Evolutionary conservation across 1,140 invertebrate species (phyloP), one percentile per base, ranked within the genome.

Genomic region (Epicauta chinensis): DNA sequence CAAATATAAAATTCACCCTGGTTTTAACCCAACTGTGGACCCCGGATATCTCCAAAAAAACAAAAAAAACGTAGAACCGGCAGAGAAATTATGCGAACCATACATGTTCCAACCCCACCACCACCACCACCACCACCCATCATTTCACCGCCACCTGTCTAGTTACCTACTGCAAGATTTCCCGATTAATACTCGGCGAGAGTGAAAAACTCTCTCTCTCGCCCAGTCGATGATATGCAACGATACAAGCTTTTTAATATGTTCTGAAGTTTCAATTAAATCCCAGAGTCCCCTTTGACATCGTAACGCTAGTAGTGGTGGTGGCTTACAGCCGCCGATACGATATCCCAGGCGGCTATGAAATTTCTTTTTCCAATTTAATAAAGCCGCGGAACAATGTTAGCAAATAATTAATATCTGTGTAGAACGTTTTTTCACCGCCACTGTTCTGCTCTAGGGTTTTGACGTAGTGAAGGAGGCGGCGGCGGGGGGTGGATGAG

Each of bases 1-100:
- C 62, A 61, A 62, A 64, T 64, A 62, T 64, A 62, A 64, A 64
- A 64, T 61, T 64, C 62, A 53, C 55, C 56, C 55, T 23, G 23
- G 23, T 23, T 23, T 23, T 23, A 23, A 40, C n/a, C 15, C 14
- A 13, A 10, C 15, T 12, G 3, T 30, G 41, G 17, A 16, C 16
- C 16, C 10, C 41, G 15, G 12, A 30, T 43, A 30, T 43, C 41
- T 30, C 15, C 40, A 23, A 16, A 7, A 23, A 23, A 23, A 23
- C 17, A 23, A 23, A 23, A 23, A 23, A 23, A 23, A 23, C 3
- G 7, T 23, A 23, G 17, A n/a, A n/a, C n/a, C n/a, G n/a, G n/a
- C n/a, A n/a, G n/a, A n/a, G n/a, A n/a, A n/a, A n/a, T n/a, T n/a
- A n/a, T n/a, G n/a, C n/a, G n/a, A n/a, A n/a, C n/a, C n/a, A n/a